Evolutionary conservation across 2,888 invertebrate species (phyloP), one percentile per base, ranked within the genome.

Genomic region (Neuroscelio doddi): DNA sequence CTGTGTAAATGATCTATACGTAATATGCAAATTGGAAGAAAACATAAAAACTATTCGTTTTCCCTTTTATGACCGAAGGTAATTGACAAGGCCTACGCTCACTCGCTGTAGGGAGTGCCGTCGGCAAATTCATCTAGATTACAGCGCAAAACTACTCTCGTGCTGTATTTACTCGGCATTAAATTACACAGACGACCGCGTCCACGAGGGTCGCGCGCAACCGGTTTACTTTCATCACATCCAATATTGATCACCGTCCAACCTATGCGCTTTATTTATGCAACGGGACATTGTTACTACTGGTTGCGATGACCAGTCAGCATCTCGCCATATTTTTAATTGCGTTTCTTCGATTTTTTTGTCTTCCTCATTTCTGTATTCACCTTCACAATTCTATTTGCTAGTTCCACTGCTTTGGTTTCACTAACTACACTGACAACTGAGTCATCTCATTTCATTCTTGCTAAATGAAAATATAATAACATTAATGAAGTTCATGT

Each of bases 161-260:
- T 55, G 72, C 70, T 72, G 78, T 80, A 81, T 81, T 80, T 81
- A 75, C 76, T 72, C 73, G 78, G 80, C 78, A 82, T 81, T 80
- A 79, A 81, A 80, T 81, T 81, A 80, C 81, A 76, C 76, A 73
- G 75, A 72, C 76, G 76, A 73, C 65, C 74, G 74, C 75, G 71
- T 68, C 59, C 72, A 71, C 72, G 72, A 71, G 72, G 75, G 76
- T 76, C 66, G 71, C 68, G 72, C 73, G 69, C 74, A 74, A 70
- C 74, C 75, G 75, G 77, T 76, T 79, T 78, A 79, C 80, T 79
- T 80, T 80, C 80, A 80, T 80, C 79, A 77, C 77, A 76, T 79
- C 70, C 77, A 80, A 80, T 81, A 81, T 80, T 80, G 79, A 80
- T 81, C 77, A 79, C 70, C 72, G 70, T 68, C 71, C 71, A 58